Base-by-base conservation (phyloP, 2,113 vertebrate species). In the Lynx canadensis region DNA sequence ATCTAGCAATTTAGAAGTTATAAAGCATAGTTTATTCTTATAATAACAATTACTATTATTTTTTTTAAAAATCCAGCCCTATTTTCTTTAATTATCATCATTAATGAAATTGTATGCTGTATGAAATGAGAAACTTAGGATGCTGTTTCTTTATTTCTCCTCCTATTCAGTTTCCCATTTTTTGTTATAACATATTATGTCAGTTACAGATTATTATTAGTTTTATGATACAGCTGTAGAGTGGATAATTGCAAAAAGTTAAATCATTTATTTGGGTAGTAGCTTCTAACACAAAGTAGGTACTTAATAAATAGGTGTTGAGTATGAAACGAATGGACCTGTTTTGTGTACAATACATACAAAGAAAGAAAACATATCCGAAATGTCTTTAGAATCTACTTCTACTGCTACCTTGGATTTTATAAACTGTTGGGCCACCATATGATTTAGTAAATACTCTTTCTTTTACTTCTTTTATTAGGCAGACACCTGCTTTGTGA, bases 381-480 rank as follows among this genome's bases (percentile, higher is more conserved):
- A 89, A 63, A 55, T 65, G 41, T 69, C 65, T 88, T 84, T 63
- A 89, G 31, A 91, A n/a, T 74, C 21, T 90, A 68, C 50, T 52
- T 63, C 45, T 95, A 68, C 25, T 41, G 25, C 48, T 55, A 10
- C 33, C 7, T 88, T 71, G 9, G 60, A 60, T 94, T 90, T 92
- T 96, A 29, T 95, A 81, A 96, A 45, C 55, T 80, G 12, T 81
- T 81, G 73, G 93, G 69, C 15, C n/a, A 84, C n/a, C 14, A 38
- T 86, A 90, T 94, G 36, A 88, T 74, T 93, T 92, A 95, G 80
- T 94, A 94, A 82, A 68, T 96, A 68, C 29, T 78, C 23, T 80
- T 95, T 48, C 50, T 91, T 9, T 86, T 9, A 71, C 16, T 84
- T 95, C 15, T 92, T 96, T 68, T 83, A 41, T 96, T 83, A 95